Conservation (phyloP, 2,113 vertebrate species). For the Puma concolor region DNA sequence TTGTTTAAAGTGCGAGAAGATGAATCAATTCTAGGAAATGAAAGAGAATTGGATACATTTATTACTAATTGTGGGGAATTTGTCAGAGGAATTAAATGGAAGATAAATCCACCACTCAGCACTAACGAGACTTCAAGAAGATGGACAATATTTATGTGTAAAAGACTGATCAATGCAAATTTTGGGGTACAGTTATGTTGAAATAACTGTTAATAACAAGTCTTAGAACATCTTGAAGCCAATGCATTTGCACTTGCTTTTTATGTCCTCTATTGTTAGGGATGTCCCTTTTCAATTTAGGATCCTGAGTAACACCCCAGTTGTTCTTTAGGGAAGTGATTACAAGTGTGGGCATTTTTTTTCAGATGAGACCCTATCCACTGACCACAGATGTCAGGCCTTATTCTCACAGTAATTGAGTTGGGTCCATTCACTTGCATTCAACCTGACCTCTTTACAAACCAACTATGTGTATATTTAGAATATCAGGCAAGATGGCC, state of each 20-base stretch:
- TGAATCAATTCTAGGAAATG: not conserved
- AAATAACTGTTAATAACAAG: not conserved
- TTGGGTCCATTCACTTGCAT: not conserved
- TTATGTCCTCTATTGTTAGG: not conserved
- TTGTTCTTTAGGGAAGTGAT: not conserved
- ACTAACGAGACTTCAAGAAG: not conserved
- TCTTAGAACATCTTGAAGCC: not conserved
- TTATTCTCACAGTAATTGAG: not conserved
- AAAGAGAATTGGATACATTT: not conserved
- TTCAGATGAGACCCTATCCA: rapidly evolving
- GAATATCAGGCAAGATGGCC: not conserved
- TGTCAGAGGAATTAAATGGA: not conserved
- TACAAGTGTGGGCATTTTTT: not conserved
- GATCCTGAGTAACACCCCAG: rapidly evolving
- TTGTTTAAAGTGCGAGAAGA: not conserved
- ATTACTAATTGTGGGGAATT: not conserved
- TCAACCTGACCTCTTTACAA: not conserved
- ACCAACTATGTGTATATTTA: not conserved
- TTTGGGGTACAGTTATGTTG: not conserved
- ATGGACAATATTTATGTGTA: not conserved
- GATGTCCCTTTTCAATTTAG: not conserved
- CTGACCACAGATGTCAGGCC: not conserved
- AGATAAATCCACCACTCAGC: not conserved
- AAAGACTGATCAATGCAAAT: not conserved
- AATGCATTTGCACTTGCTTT: not conserved